Conservation (phyloP, 2,113 vertebrate genomes). For the Hypanus sabinus region DNA sequence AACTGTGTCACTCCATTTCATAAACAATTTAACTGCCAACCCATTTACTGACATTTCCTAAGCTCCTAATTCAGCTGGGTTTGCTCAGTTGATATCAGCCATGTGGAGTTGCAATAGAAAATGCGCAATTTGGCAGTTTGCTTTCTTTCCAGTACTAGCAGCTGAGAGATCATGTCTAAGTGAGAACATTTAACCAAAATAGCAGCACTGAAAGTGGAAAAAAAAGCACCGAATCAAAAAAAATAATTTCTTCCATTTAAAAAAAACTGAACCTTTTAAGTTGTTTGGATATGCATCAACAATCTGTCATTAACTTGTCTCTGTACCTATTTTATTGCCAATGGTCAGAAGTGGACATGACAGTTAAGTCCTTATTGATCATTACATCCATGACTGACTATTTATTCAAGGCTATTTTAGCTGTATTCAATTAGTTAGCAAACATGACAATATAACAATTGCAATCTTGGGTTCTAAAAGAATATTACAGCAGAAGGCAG, state of each 20-base stretch:
- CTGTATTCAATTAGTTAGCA: not conserved
- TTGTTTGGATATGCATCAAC: not conserved
- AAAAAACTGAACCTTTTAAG: not conserved
- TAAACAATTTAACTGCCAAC: slow-evolving; percentile 1
- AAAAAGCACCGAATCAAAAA: not conserved
- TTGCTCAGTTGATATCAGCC: not conserved
- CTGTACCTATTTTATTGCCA: not conserved
- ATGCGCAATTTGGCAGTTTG: not conserved
- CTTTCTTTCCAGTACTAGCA: not conserved
- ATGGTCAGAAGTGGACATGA: not conserved
- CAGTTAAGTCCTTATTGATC: not conserved
- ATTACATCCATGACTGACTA: not conserved
- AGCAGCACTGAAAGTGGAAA: not conserved
- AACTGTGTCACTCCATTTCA: not conserved
- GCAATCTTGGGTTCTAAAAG: not conserved
- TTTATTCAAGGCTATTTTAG: not conserved
- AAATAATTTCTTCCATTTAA: not conserved
- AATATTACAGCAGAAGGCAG: not conserved
- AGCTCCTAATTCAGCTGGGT: not conserved
- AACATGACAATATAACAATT: not conserved
- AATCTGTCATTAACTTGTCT: not conserved
- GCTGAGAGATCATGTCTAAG: not conserved
- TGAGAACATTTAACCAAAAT: slow-evolving; percentile 2
- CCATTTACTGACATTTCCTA: not conserved
- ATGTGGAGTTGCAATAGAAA: not conserved